Evolutionary conservation across 2,797 vertebrate genomes (phyloP).

Genomic region (Danio tinwini): DNA sequence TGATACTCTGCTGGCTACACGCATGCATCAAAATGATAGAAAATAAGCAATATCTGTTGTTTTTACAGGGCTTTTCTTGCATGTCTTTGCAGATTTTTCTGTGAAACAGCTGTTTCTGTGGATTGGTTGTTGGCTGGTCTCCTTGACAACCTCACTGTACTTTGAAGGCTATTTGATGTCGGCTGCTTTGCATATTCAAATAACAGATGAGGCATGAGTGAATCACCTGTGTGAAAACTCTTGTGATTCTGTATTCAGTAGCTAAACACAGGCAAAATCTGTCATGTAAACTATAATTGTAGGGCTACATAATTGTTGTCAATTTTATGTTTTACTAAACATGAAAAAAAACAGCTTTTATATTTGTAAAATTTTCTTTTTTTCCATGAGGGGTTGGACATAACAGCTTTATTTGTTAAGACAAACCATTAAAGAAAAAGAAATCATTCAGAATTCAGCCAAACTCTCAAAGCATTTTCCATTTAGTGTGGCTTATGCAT

Average conservation of each 20-base stretch:
- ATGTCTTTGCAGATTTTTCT: conserved; percentile 20
- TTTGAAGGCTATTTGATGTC: conserved; percentile 36
- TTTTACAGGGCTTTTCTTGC: neutral
- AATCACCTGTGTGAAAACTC: conserved; percentile 45
- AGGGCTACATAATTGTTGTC: neutral
- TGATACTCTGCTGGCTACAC: neutral
- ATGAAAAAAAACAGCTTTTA: too few relatives aligned
- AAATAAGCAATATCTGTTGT: neutral
- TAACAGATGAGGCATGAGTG: conserved; percentile 12
- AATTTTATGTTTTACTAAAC: too few relatives aligned
- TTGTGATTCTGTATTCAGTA: conserved; percentile 10
- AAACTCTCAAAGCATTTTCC: too few relatives aligned
- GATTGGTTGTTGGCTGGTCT: conserved; percentile 46
- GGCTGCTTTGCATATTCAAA: conserved; percentile 63
- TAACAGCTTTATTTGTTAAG: too few relatives aligned
- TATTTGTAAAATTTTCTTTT: too few relatives aligned
- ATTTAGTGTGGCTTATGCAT: too few relatives aligned
- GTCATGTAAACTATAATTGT: neutral
- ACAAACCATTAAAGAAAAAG: too few relatives aligned
- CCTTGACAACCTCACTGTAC: conserved; percentile 48
- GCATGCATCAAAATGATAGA: neutral
- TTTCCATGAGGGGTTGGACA: too few relatives aligned
- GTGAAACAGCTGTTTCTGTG: conserved; percentile 3
- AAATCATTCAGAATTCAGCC: too few relatives aligned
- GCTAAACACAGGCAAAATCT: neutral